Percentiles rank a stretch among this genome's conserved stretches.
phyloP scores from a whole-genome alignment of 1,140 invertebrate genomes.

The Microplitis demolitor region DNA sequence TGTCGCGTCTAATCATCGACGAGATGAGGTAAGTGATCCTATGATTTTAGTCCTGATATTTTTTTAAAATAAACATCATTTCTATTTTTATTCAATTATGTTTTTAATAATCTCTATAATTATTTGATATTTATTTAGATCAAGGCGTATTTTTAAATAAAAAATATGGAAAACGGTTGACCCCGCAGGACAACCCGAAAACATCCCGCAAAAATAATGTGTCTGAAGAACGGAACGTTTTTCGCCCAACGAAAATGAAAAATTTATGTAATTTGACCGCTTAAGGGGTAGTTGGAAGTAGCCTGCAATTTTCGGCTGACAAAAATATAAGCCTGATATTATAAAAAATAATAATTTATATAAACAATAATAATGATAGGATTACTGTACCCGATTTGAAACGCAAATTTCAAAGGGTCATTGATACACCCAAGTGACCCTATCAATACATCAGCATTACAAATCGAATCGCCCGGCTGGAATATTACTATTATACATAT shows the following conservation, averaged over 20 bases:
- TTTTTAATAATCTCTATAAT: too few species aligned
- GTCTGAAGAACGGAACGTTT: too few species aligned
- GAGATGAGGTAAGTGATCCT: conserved; percentile 47
- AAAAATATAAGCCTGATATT: neutral
- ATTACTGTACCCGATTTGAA: conserved; percentile 17
- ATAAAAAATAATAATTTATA: neutral
- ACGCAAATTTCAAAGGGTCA: conserved; percentile 3
- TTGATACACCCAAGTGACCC: neutral
- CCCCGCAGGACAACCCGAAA: too few species aligned
- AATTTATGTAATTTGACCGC: too few species aligned
- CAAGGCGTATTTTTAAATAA: too few species aligned
- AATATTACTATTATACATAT: conserved; percentile 10
- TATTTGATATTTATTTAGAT: too few species aligned
- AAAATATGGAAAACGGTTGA: too few species aligned
- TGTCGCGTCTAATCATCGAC: conserved; percentile 59
- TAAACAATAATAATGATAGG: conserved; percentile 17
- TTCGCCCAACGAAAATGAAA: too few species aligned
- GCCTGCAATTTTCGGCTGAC: too few species aligned
- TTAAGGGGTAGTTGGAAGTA: too few species aligned
- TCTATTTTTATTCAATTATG: too few species aligned
- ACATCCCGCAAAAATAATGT: too few species aligned
- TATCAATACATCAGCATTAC: neutral
- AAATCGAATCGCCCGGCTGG: conserved; percentile 21
- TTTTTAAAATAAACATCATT: neutral
- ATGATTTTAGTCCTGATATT: conserved; percentile 29